Evolutionary conservation across 2,888 invertebrate genomes (phyloP).

Genomic region (Gastrophysa polygoni): DNA sequence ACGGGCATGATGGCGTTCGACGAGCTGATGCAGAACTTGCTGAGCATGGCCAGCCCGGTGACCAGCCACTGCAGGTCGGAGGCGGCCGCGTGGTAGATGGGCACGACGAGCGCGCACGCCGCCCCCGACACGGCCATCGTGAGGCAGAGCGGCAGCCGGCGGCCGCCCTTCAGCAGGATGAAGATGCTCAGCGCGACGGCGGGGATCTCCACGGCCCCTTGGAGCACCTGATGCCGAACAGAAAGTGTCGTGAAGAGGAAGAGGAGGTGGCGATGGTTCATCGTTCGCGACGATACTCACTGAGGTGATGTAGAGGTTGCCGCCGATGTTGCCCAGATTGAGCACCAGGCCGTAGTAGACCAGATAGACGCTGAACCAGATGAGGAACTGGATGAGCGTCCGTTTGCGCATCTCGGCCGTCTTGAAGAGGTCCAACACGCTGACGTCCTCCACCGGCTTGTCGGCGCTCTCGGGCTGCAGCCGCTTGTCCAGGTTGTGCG

Average conservation of each 20-base stretch:
- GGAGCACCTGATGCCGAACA: constrained; percentile 67
- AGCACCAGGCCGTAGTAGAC: constrained; percentile 79
- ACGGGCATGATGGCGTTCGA: constrained; percentile 82
- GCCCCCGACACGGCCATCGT: constrained; percentile 72
- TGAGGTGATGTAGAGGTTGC: constrained; percentile 76
- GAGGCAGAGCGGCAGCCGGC: constrained; percentile 73
- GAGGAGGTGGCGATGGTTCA: no score
- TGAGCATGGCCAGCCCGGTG: constrained; percentile 77
- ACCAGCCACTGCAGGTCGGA: constrained; percentile 69
- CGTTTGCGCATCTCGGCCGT: constrained; percentile 69
- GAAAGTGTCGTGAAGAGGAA: no score
- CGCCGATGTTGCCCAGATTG: constrained; percentile 76
- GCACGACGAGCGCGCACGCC: constrained; percentile 68
- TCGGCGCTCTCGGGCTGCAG: constrained; percentile 61
- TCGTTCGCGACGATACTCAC: no score
- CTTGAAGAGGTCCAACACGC: constrained; percentile 70
- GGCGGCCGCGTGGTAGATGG: constrained; percentile 60
- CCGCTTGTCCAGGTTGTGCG: constrained; percentile 72
- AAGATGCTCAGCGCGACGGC: constrained; percentile 78
- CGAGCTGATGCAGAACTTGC: constrained; percentile 79
- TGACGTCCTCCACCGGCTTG: constrained; percentile 56
- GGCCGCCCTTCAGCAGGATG: constrained; percentile 74
- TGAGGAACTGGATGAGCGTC: constrained; percentile 72
- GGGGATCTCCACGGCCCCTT: constrained; percentile 79
- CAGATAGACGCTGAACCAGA: constrained; percentile 80